Percentiles rank a stretch among this genome's conserved stretches.
phyloP scores from a whole-genome alignment of 2,797 vertebrate genomes.

The Acanthis flammea region DNA sequence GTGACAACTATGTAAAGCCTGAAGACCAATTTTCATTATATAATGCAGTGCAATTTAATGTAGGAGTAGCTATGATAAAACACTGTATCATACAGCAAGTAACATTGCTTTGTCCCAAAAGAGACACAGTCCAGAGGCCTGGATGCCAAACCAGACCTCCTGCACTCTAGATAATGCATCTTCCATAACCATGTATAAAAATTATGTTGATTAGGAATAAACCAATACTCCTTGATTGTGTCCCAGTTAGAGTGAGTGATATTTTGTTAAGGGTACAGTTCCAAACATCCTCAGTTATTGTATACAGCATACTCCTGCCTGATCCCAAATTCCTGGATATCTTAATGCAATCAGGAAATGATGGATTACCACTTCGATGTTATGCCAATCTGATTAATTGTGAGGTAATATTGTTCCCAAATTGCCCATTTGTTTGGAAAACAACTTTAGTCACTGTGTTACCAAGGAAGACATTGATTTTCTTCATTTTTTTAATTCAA shows the following conservation, averaged over 20 bases:
- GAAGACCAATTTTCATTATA: background rate
- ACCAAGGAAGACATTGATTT: background rate
- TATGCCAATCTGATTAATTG: background rate
- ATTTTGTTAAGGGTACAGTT: background rate
- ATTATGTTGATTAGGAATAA: background rate
- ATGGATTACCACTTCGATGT: background rate
- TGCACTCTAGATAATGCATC: background rate
- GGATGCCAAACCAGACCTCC: background rate
- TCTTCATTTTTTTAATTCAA: background rate
- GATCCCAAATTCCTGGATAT: background rate
- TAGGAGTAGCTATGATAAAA: background rate
- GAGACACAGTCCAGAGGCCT: background rate
- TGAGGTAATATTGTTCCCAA: background rate
- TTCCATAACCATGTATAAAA: background rate
- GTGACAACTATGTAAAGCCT: background rate
- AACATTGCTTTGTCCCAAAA: background rate
- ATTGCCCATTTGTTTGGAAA: background rate
- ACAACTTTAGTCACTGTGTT: background rate
- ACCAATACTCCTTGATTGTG: background rate
- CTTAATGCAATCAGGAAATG: background rate
- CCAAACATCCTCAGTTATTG: background rate
- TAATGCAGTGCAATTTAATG: background rate
- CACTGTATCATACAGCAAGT: background rate
- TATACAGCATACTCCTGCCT: background rate
- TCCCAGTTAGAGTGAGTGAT: background rate